Evolutionary conservation across 2,797 vertebrate genomes (phyloP).

Genomic region (Karalla daura): DNA sequence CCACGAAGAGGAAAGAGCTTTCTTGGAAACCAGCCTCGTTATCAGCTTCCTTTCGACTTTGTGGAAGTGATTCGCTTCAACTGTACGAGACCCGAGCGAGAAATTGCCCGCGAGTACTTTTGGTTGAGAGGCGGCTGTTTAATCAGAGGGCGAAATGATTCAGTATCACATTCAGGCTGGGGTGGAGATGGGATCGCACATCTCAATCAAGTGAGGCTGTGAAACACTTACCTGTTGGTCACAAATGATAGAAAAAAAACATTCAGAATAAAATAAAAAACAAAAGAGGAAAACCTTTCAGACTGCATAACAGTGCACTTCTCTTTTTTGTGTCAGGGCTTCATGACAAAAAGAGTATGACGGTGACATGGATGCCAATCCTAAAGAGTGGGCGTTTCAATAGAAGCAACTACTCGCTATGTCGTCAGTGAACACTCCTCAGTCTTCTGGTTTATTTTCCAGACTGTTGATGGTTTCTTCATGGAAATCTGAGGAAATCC

Average conservation of each 20-base stretch:
- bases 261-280: slow-evolving; percentile 17
- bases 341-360: slow-evolving; percentile 46
- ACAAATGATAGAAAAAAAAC: slow-evolving; percentile 29
- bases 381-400: no score
- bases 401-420: no score
- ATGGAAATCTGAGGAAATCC: no score
- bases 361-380: neutral
- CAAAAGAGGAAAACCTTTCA: neutral
- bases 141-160: neutral
- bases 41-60: neutral
- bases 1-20: neutral
- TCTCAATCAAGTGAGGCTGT: neutral
- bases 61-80: neutral
- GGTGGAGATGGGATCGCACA: neutral
- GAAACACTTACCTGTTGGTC: slow-evolving; percentile 31
- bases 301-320: slow-evolving; percentile 8
- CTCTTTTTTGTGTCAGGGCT: slow-evolving; percentile 10
- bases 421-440: no score
- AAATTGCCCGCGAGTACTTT: neutral
- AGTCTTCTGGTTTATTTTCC: no score
- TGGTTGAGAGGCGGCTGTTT: neutral
- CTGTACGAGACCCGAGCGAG: neutral
- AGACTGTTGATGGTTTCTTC: no score
- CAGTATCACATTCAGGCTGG: neutral
- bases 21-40: neutral